Conservation (phyloP, 2,888 invertebrate species). For the Drosophila sordidula region DNA sequence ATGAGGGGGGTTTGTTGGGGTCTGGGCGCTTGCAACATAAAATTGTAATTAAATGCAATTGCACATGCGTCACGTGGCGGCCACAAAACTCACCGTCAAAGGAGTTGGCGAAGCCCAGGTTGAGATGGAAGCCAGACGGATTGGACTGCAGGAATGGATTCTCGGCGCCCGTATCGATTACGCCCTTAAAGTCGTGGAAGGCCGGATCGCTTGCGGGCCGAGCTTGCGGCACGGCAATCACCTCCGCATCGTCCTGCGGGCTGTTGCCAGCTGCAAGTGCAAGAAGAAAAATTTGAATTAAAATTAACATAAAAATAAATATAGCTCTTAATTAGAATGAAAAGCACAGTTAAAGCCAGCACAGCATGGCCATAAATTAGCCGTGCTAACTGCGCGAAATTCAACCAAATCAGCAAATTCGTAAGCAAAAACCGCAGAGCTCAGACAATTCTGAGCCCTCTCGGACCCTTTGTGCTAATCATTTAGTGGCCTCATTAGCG, state of each 20-base stretch:
- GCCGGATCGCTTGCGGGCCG: constrained; percentile 56
- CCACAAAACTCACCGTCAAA: constrained; percentile 83
- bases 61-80: constrained; percentile 43
- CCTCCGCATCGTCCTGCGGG: constrained; percentile 82
- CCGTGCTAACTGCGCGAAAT: constrained; percentile 29
- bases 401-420: constrained; percentile 66
- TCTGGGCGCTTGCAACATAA: constrained; percentile 52
- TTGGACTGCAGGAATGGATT: constrained; percentile 82
- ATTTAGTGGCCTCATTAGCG: constrained; percentile 68
- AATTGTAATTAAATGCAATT: constrained; percentile 77
- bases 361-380: constrained; percentile 32
- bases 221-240: constrained; percentile 73
- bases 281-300: constrained; percentile 18
- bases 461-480: constrained; percentile 34
- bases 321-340: constrained; percentile 54
- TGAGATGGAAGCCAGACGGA: constrained; percentile 78
- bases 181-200: constrained; percentile 82
- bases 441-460: constrained; percentile 11
- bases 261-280: constrained; percentile 74
- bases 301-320: constrained; percentile 31
- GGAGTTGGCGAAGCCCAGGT: constrained; percentile 82
- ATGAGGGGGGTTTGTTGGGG: background rate
- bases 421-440: constrained; percentile 31
- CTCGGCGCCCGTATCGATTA: constrained; percentile 83
- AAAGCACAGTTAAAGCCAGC: constrained; percentile 14